Conservation (phyloP, 2,797 vertebrate species). For the Xenopus petersii region DNA sequence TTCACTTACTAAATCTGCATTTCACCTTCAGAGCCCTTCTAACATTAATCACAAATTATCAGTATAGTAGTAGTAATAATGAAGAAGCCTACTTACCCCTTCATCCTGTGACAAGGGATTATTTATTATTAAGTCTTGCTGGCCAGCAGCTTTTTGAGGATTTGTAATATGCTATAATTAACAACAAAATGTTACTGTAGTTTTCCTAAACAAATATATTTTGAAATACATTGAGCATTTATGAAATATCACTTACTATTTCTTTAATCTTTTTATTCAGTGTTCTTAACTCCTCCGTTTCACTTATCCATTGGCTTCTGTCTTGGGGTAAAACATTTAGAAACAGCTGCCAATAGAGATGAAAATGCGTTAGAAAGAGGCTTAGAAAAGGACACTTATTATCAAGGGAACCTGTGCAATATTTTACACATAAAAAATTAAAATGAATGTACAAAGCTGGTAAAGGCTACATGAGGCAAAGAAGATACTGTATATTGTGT, state of each 20-base stretch:
- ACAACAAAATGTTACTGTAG: conserved; percentile 33
- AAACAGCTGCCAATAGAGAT: conserved; percentile 78
- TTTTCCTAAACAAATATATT: conserved; percentile 7
- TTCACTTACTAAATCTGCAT: not conserved
- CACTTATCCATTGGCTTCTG: conserved; percentile 90
- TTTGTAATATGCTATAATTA: conserved; percentile 89
- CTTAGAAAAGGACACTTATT: conserved; percentile 47
- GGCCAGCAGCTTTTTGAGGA: conserved; percentile 89
- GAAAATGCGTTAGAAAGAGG: conserved; percentile 48
- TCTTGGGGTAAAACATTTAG: conserved; percentile 92
- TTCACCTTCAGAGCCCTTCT: not conserved
- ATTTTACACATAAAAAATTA: conserved; percentile 12
- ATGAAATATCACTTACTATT: conserved; percentile 75
- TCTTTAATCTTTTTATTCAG: conserved; percentile 94
- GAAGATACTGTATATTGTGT: too few relatives aligned
- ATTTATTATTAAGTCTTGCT: conserved; percentile 95
- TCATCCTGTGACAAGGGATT: conserved; percentile 97
- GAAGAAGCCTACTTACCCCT: conserved; percentile 72
- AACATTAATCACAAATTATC: not conserved
- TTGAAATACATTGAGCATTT: conserved; percentile 31
- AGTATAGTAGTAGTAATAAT: not conserved
- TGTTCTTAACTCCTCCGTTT: conserved; percentile 80
- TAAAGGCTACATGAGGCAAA: too few relatives aligned
- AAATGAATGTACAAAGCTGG: not conserved
- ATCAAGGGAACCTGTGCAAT: conserved; percentile 31